These are phyloP conservation scores for Pseudococcus longispinus DNA, from an alignment of 2,888 invertebrate species.

Conservation along the genomic window DNA sequence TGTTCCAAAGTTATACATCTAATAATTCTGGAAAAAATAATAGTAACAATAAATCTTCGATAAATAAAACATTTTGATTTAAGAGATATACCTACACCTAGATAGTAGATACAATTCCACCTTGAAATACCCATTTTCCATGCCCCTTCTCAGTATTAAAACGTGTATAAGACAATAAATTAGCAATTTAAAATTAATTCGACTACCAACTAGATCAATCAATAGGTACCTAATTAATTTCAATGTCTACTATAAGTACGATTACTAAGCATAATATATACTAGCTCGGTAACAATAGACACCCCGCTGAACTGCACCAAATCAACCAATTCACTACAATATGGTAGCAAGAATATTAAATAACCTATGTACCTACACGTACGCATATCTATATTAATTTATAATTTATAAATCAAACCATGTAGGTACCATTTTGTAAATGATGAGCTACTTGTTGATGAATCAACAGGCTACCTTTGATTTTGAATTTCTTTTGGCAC, in stretches of 20 bases:
- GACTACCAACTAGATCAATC: no score
- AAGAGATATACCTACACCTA: no score
- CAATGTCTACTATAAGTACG: neutral
- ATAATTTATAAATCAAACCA: neutral
- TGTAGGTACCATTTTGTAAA: neutral
- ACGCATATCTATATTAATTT: neutral
- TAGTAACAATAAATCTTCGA: no score
- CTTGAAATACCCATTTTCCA: no score
- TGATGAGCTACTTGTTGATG: slow-evolving; percentile 79
- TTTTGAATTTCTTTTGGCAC: slow-evolving; percentile 80
- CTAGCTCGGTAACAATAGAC: neutral
- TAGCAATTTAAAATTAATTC: no score
- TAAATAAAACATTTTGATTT: no score
- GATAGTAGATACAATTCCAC: no score
- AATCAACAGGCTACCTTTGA: slow-evolving; percentile 82
- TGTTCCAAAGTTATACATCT: no score
- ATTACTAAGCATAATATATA: neutral
- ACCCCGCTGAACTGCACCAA: neutral
- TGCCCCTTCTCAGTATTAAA: no score
- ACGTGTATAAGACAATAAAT: no score
- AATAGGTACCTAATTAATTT: no score
- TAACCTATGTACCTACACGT: neutral
- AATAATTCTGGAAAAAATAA: no score
- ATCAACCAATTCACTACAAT: neutral
- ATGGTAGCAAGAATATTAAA: slow-evolving; percentile 1